Percentiles rank a stretch among this genome's conserved stretches.
Evolutionary conservation across 2,888 invertebrate species (phyloP).

Genomic region (Magallana nippona): DNA sequence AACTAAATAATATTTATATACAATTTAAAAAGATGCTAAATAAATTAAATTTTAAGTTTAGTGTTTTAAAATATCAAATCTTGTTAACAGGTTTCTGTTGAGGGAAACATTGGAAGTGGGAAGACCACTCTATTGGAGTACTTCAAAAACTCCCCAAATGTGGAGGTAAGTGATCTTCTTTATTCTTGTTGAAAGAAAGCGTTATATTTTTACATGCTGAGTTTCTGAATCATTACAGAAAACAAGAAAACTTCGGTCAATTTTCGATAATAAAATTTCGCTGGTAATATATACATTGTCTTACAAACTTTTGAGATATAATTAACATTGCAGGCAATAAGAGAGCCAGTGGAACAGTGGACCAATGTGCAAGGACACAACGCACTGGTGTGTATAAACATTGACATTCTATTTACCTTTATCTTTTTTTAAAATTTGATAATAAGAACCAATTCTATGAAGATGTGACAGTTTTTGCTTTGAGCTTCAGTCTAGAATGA

Average conservation of each 20-base stretch:
- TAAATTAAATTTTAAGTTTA: neutral
- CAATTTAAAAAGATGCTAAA: no score
- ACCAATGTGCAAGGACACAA: conserved; percentile 78
- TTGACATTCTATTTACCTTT: neutral
- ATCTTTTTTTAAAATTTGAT: neutral
- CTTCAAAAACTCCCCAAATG: conserved; percentile 70
- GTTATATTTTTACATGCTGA: no score
- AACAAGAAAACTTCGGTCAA: neutral
- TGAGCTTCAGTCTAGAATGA: no score
- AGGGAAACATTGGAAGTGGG: conserved; percentile 79
- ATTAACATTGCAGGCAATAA: conserved; percentile 68
- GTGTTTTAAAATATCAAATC: neutral
- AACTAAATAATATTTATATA: no score
- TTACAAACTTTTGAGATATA: neutral
- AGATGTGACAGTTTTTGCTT: no score
- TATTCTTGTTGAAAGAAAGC: no score
- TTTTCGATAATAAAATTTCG: neutral
- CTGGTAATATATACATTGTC: no score
- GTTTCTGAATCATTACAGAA: no score
- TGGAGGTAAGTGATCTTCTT: conserved; percentile 64
- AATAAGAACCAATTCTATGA: no score
- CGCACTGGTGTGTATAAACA: conserved; percentile 73
- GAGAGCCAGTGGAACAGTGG: conserved; percentile 79
- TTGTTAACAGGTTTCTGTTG: conserved; percentile 75
- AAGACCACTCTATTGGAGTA: conserved; percentile 77